Evolutionary conservation across 64 coral and sea anemone species (phyloP).

Genomic region (Catalaphyllia jardinei): DNA sequence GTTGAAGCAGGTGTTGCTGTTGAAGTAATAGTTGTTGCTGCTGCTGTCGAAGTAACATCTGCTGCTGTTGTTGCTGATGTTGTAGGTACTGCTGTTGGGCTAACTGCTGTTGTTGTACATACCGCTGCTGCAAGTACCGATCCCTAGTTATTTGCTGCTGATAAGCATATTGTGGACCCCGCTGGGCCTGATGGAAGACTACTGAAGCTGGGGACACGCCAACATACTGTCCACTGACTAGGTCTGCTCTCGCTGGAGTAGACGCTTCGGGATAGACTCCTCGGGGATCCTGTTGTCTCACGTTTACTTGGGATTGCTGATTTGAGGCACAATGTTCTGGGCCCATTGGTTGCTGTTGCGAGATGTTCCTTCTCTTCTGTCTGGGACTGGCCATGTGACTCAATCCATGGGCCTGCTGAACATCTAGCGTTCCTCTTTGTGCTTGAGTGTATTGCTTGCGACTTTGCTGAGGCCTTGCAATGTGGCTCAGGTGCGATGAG

Average conservation of each 20-base stretch:
- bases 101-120: conserved; percentile 29
- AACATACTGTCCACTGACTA: background rate
- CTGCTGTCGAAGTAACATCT: conserved; percentile 13
- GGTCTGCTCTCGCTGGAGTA: background rate
- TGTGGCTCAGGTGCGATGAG: conserved; percentile 65
- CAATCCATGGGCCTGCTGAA: conserved; percentile 34
- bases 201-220: background rate
- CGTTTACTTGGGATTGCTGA: background rate
- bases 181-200: background rate
- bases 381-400: conserved; percentile 82
- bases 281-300: background rate
- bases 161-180: background rate
- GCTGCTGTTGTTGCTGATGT: conserved; percentile 30
- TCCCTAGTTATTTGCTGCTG: conserved; percentile 31
- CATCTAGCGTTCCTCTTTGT: conserved; percentile 45
- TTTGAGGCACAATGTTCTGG: background rate
- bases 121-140: conserved; percentile 24
- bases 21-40: conserved; percentile 25
- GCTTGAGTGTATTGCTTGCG: conserved; percentile 64
- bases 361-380: conserved; percentile 38
- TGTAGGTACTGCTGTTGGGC: conserved; percentile 28
- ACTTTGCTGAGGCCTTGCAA: conserved; percentile 82
- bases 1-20: conserved; percentile 24
- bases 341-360: conserved; percentile 4
- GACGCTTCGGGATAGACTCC: background rate